Percentiles rank a stretch among this genome's conserved stretches.
Evolutionary conservation across 2,888 invertebrate genomes (phyloP).

Genomic region (Rhamphomyia laevipes): DNA sequence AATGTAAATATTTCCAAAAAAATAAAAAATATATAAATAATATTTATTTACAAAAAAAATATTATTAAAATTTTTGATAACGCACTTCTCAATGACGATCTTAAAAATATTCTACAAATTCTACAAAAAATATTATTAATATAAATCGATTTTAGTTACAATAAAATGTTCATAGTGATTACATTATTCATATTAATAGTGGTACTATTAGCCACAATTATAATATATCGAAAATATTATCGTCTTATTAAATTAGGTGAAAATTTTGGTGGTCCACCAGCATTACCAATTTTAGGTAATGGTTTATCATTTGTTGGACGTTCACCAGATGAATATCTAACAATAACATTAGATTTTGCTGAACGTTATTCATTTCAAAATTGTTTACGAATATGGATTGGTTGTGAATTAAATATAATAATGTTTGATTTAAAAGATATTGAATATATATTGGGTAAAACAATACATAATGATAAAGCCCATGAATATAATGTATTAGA

Average conservation of each 20-base stretch:
- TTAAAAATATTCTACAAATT: too few relatives aligned
- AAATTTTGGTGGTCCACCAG: slow-evolving; percentile 26
- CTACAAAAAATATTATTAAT: too few relatives aligned
- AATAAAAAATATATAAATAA: too few relatives aligned
- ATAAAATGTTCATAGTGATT: neutral
- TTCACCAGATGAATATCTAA: slow-evolving; percentile 29
- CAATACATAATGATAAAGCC: slow-evolving; percentile 42
- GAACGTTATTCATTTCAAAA: slow-evolving; percentile 22
- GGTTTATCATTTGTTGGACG: slow-evolving; percentile 33
- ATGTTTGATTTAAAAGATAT: slow-evolving; percentile 25
- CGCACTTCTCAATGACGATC: too few relatives aligned
- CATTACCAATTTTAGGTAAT: slow-evolving; percentile 40
- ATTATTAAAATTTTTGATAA: too few relatives aligned
- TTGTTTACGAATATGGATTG: slow-evolving; percentile 29
- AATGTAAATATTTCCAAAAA: too few relatives aligned
- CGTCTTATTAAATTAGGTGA: neutral
- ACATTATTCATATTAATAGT: neutral
- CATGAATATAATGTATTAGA: slow-evolving; percentile 38
- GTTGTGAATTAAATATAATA: slow-evolving; percentile 28
- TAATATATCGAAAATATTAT: neutral
- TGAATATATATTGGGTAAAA: slow-evolving; percentile 25
- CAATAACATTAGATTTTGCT: slow-evolving; percentile 30
- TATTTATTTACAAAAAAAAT: too few relatives aligned
- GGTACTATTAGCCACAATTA: neutral
- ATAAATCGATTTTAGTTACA: neutral